These are phyloP conservation scores for Congeria kusceri DNA, from an alignment of 2,888 invertebrate genomes.

Conservation along the genomic window DNA sequence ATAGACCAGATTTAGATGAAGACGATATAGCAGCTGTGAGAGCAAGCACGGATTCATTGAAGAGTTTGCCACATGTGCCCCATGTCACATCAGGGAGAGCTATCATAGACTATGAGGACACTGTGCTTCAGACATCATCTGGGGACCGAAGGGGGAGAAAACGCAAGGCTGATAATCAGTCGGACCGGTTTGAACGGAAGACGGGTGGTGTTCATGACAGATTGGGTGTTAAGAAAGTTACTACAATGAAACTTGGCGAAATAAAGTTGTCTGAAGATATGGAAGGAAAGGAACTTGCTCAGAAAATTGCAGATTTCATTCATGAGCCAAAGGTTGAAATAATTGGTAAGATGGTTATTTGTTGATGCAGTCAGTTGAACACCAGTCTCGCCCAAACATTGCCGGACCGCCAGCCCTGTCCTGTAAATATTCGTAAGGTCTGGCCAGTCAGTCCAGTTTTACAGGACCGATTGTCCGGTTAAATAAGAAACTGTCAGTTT, in stretches of 20 bases:
- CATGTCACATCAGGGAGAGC: conserved; percentile 17
- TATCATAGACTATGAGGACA: conserved; percentile 59
- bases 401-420: too few relatives aligned
- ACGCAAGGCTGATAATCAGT: conserved; percentile 32
- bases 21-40: conserved; percentile 14
- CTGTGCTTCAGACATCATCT: conserved; percentile 23
- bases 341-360: conserved; percentile 66
- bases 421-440: too few relatives aligned
- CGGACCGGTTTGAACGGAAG: conserved; percentile 21
- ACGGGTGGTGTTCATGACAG: conserved; percentile 46
- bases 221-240: conserved; percentile 57
- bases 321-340: conserved; percentile 73
- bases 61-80: conserved; percentile 20
- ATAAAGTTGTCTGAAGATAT: conserved; percentile 59
- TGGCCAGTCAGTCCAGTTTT: too few relatives aligned
- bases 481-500: too few relatives aligned
- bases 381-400: too few relatives aligned
- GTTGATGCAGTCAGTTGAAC: too few relatives aligned
- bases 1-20: conserved; percentile 46
- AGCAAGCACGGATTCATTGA: conserved; percentile 64
- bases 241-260: conserved; percentile 51
- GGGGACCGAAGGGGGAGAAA: conserved; percentile 36
- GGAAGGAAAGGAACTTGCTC: conserved; percentile 55
- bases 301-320: conserved; percentile 66
- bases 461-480: too few relatives aligned